Base-by-base conservation (phyloP, 2,113 vertebrate genomes). In the Channa maculata region DNA sequence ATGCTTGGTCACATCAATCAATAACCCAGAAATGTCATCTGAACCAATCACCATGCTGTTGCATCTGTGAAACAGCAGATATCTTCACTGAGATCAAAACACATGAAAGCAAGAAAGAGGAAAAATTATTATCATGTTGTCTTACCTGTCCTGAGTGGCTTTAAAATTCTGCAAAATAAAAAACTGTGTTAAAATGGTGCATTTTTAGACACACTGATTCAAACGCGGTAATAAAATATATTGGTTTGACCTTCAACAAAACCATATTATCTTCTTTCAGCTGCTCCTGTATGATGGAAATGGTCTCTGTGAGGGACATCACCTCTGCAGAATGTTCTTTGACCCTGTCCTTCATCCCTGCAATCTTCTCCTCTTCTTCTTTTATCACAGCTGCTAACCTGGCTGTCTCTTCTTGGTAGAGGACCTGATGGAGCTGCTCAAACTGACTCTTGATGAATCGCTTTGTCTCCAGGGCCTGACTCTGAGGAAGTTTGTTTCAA, bases 1-100 rank as follows among this genome's bases (percentile, higher is more conserved):
- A 72, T 94, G 91, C 33, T 89, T 83, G 10, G 89, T 77, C 37
- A 91, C 80, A 2, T 95, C 91, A 10, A 94, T 79, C 71, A 94
- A 83, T 14, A 77, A 57, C 5, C 89, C 89, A 0, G 88, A 75
- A 84, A 90, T 81, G 78, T 63, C 41, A 38, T 89, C 84, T 15
- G 84, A 77, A 55, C 57, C 80, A 2, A 82, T 65, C 3, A 36
- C 11, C 4, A 70, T 14, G 54, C 53, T 86, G 78, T 75, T 73
- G n/a, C 78, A 50, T 80, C 93, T 94, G 86, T 61, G 65, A 71
- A 11, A 78, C 6, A 70, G 57, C 10, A 76, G 1, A 63, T 11
- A n/a, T 58, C 0, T 24, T 51, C 34, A 14, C 2, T 71, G 11
- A 69, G 0, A 3, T 46, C 45, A 46, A 45, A 64, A 13, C 24